These are phyloP conservation scores for Drosophila paranaensis DNA, from an alignment of 2,888 invertebrate species.

Conservation along the genomic window DNA sequence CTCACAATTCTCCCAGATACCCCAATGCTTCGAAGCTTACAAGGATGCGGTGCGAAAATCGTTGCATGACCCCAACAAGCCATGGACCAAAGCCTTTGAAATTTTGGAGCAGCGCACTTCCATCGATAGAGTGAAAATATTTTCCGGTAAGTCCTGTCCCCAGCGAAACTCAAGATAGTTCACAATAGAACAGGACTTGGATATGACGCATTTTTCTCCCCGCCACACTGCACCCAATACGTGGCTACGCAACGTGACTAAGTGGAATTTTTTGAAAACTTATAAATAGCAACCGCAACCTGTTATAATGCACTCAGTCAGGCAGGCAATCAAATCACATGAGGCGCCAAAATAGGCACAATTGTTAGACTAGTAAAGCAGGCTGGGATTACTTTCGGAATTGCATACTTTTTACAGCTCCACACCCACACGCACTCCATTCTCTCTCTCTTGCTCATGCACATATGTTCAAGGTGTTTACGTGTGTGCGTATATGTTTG, in stretches of 20 bases:
- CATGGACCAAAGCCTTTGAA: slow-evolving; percentile 89
- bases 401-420: slow-evolving; percentile 23
- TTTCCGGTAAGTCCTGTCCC: slow-evolving; percentile 88
- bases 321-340: slow-evolving; percentile 27
- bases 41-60: slow-evolving; percentile 87
- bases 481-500: slow-evolving; percentile 10
- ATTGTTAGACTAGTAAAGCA: slow-evolving; percentile 18
- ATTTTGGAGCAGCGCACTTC: slow-evolving; percentile 90
- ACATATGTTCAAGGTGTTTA: slow-evolving; percentile 1
- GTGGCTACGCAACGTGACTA: slow-evolving; percentile 51
- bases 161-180: slow-evolving; percentile 3
- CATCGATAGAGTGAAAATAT: slow-evolving; percentile 90
- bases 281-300: slow-evolving; percentile 67
- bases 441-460: not conserved
- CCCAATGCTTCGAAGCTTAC: slow-evolving; percentile 84
- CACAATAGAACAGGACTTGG: slow-evolving; percentile 13
- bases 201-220: slow-evolving; percentile 23
- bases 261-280: slow-evolving; percentile 36
- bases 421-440: slow-evolving; percentile 5
- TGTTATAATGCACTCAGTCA: slow-evolving; percentile 43
- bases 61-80: slow-evolving; percentile 89
- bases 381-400: slow-evolving; percentile 10
- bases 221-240: slow-evolving; percentile 36
- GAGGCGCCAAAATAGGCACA: slow-evolving; percentile 39
- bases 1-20: slow-evolving; percentile 53